These are phyloP conservation scores for Cataglyphis hispanica DNA, from an alignment of 1,140 invertebrate species.

Conservation along the genomic window DNA sequence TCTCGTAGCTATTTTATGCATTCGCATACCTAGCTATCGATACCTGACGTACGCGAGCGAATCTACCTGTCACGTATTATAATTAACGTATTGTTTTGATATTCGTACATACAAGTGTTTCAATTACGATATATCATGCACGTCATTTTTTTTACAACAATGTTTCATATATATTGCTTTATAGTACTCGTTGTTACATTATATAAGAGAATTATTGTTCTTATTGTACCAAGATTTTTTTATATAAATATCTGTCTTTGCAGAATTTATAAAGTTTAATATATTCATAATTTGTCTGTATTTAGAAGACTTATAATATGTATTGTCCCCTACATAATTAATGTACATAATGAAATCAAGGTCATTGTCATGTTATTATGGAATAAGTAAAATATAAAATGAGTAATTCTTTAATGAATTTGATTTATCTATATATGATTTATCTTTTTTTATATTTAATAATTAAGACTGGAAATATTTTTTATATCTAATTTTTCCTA, in stretches of 20 bases:
- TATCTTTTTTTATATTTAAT: not conserved
- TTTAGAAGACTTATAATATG: too few relatives aligned
- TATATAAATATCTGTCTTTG: too few relatives aligned
- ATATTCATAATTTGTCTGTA: too few relatives aligned
- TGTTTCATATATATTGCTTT: not conserved
- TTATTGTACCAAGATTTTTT: too few relatives aligned
- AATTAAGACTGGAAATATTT: not conserved
- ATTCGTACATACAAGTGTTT: not conserved
- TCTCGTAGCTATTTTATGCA: not conserved
- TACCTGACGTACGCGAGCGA: not conserved
- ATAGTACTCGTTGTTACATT: too few relatives aligned
- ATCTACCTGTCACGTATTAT: conserved; percentile 64
- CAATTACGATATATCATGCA: not conserved
- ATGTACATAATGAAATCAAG: too few relatives aligned
- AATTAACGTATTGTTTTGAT: conserved; percentile 65
- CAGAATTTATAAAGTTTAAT: too few relatives aligned
- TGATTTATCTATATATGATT: not conserved
- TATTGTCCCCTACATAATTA: too few relatives aligned
- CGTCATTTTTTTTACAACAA: not conserved
- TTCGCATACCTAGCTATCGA: not conserved
- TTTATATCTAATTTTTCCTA: not conserved
- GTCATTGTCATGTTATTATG: not conserved
- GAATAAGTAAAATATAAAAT: not conserved
- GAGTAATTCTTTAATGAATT: not conserved
- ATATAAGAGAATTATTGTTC: too few relatives aligned